These are phyloP conservation scores for Periplaneta americana DNA, from an alignment of 1,140 invertebrate species.

Conservation along the genomic window DNA sequence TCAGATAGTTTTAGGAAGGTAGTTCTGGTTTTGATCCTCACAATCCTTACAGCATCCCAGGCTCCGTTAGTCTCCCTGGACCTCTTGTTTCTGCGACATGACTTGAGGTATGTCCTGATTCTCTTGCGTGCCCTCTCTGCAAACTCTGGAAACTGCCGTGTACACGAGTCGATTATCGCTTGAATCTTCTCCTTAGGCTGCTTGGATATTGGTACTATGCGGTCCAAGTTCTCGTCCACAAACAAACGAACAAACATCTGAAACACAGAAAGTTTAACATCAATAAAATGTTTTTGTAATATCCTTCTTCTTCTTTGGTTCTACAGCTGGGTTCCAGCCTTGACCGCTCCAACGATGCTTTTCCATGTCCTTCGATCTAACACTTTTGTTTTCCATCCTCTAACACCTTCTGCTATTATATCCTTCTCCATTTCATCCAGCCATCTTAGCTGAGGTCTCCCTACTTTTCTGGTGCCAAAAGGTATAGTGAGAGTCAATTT, in stretches of 20 bases:
- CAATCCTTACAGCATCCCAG: conserved; percentile 16
- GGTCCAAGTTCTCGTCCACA: conserved; percentile 94
- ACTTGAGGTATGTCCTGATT: conserved; percentile 93
- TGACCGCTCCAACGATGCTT: too few species aligned
- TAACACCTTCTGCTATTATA: too few species aligned
- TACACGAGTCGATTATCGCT: conserved; percentile 95
- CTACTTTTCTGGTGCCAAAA: too few species aligned
- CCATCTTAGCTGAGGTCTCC: too few species aligned
- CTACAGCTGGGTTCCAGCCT: too few species aligned
- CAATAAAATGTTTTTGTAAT: too few species aligned
- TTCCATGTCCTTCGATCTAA: too few species aligned
- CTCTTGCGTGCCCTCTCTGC: conserved; percentile 89
- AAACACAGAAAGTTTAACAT: conserved; percentile 34
- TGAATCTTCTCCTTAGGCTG: conserved; percentile 98
- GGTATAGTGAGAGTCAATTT: too few species aligned
- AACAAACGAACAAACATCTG: conserved; percentile 97
- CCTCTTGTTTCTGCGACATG: conserved; percentile 88
- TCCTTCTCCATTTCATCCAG: too few species aligned
- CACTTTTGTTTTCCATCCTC: too few species aligned
- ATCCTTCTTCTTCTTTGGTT: too few species aligned
- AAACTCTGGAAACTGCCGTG: conserved; percentile 94
- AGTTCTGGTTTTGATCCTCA: not conserved
- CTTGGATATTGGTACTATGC: conserved; percentile 94
- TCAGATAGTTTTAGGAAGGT: not conserved
- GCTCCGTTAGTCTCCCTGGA: conserved; percentile 62